Conservation (phyloP, 2,888 invertebrate genomes). For the Andrena marginata region DNA sequence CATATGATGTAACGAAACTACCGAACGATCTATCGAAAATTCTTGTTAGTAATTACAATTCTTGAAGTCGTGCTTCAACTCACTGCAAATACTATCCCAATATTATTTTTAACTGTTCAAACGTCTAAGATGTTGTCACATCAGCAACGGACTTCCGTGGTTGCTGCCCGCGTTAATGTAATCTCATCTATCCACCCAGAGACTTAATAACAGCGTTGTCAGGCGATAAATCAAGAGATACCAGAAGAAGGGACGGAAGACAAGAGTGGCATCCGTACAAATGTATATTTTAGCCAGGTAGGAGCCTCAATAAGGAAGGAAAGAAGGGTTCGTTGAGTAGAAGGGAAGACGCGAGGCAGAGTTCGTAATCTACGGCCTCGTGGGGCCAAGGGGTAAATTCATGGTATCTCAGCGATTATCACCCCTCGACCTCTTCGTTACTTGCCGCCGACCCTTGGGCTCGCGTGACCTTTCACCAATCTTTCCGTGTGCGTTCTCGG, state of each 20-base stretch:
- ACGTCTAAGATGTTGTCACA: background rate
- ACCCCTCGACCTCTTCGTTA: constrained; percentile 72
- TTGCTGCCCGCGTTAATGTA: background rate
- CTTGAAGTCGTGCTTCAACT: no score
- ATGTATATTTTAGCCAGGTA: constrained; percentile 58
- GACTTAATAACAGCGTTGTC: constrained; percentile 62
- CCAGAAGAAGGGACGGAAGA: constrained; percentile 27
- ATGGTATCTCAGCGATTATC: constrained; percentile 77
- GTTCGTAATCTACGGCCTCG: constrained; percentile 72
- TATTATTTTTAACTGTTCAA: no score
- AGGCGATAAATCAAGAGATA: constrained; percentile 60
- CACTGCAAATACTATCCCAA: no score
- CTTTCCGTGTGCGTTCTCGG: constrained; percentile 48
- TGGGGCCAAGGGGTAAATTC: constrained; percentile 71
- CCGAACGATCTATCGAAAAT: no score
- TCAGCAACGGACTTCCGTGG: background rate
- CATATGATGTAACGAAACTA: no score
- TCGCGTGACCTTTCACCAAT: constrained; percentile 62
- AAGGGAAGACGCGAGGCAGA: constrained; percentile 52
- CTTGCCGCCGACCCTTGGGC: constrained; percentile 57
- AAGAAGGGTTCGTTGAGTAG: constrained; percentile 35
- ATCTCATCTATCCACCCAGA: constrained; percentile 23
- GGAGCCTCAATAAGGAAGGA: constrained; percentile 42
- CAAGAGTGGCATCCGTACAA: constrained; percentile 48
- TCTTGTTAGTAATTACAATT: no score